Conservation (phyloP, 2,888 invertebrate genomes). For the Catocala nupta region DNA sequence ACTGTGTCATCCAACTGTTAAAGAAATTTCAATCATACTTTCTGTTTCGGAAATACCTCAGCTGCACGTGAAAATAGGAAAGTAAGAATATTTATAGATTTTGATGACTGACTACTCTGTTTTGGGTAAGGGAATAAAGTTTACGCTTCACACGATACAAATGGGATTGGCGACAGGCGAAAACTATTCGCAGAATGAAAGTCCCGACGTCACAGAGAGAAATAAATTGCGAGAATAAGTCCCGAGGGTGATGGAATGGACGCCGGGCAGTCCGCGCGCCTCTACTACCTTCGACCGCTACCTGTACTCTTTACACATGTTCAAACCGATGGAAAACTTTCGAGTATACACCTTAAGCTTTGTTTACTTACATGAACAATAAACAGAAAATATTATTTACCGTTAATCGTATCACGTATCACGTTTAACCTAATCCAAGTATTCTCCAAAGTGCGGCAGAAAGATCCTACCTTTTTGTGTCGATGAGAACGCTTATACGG, state of each 20-base stretch:
- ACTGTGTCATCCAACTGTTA: background rate
- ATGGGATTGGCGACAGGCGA: conserved; percentile 57
- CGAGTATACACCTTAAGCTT: background rate
- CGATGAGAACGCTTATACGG: conserved; percentile 49
- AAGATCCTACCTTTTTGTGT: conserved; percentile 50
- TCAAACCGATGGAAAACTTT: background rate
- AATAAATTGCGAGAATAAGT: conserved; percentile 66
- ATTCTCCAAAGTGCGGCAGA: conserved; percentile 36
- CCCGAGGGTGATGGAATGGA: conserved; percentile 50
- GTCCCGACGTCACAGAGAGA: conserved; percentile 54
- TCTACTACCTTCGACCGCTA: conserved; percentile 16
- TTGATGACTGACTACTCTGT: conserved; percentile 54
- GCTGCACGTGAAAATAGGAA: conserved; percentile 16
- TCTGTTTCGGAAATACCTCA: too few species aligned
- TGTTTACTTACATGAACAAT: conserved; percentile 14
- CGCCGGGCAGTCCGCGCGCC: conserved; percentile 25
- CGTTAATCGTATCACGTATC: conserved; percentile 53
- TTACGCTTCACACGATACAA: conserved; percentile 43
- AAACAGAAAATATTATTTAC: conserved; percentile 31
- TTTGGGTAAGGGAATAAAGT: conserved; percentile 53
- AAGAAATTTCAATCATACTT: background rate
- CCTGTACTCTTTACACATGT: conserved; percentile 6
- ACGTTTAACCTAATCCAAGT: conserved; percentile 47
- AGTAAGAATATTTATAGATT: conserved; percentile 54
- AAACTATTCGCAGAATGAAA: conserved; percentile 59